phyloP scores from a whole-genome alignment of 2,113 vertebrate species.

The Canis aureus region DNA sequence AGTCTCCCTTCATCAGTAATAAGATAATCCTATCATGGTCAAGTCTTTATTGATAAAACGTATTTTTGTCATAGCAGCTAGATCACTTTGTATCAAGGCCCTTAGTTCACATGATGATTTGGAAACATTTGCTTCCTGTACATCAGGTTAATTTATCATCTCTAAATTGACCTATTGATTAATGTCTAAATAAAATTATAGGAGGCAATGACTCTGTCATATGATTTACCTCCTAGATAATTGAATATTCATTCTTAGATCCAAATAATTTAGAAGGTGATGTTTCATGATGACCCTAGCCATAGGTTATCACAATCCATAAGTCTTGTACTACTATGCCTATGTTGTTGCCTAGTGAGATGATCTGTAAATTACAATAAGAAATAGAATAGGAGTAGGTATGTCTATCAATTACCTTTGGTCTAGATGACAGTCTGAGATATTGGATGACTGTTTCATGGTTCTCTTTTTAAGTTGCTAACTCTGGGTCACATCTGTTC shows the following conservation, averaged over 20 bases:
- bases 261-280: neutral
- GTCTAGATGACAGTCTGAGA: neutral
- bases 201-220: neutral
- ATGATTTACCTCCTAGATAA: neutral
- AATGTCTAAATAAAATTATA: neutral
- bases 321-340: neutral
- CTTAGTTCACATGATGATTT: neutral
- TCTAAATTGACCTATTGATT: conserved; percentile 19
- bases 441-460: neutral
- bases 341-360: neutral
- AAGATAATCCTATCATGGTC: neutral
- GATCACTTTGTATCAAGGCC: neutral
- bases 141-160: neutral
- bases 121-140: neutral
- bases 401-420: neutral
- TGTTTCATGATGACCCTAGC: neutral
- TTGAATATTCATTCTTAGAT: neutral
- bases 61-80: neutral
- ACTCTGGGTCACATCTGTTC: neutral
- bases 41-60: neutral
- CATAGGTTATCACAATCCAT: neutral
- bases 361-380: neutral
- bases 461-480: neutral
- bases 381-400: neutral
- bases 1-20: neutral